Evolutionary conservation across 2,797 vertebrate species (phyloP), one percentile per base, ranked within the genome.

Genomic region (Thaleichthys pacificus): DNA sequence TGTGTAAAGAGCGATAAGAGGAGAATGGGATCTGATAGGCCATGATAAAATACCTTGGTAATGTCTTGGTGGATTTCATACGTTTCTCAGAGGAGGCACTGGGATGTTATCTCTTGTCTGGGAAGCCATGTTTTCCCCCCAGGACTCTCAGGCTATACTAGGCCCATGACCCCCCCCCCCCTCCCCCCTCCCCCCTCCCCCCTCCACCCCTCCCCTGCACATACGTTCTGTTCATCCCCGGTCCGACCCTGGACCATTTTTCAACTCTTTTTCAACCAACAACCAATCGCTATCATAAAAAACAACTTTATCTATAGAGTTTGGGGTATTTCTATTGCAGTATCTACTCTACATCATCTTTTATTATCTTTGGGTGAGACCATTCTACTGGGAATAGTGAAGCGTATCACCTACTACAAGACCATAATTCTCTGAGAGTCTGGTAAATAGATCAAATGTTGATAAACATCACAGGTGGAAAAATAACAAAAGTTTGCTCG

Each of bases 1-100:
- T 90, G 90, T 92, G 91, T 91, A 91, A 88, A 79, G 80, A 66
- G 73, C 81, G 91, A 93, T 93, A 93, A 92, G 91, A 35, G 82
- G 62, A 82, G 82, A 89, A 84, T 80, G 75, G 83, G 79, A 90
- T 91, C 91, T 89, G 91, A 93, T 93, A 91, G 83, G 80, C 68
- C 67, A 69, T 92, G 91, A 93, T 91, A 91, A 91, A 93, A 91
- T 90, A 92, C 88, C 84, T 87, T 81, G 84, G 80, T 86, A 90
- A 90, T 87, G 90, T 92, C 80, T 82, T 66, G 82, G 67, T 89
- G 88, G 87, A 91, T 35, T 87, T 89, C 91, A 89, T 91, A 89
- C 89, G 87, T 92, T 91, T 87, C 87, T 88, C 85, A 38, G 71
- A 85, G 87, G 87, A 90, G 82, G 81, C 81, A 78, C 79, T 75